Evolutionary conservation across 2,888 invertebrate species (phyloP), one percentile per base, ranked within the genome.

Genomic region (Cordilura impudica): DNA sequence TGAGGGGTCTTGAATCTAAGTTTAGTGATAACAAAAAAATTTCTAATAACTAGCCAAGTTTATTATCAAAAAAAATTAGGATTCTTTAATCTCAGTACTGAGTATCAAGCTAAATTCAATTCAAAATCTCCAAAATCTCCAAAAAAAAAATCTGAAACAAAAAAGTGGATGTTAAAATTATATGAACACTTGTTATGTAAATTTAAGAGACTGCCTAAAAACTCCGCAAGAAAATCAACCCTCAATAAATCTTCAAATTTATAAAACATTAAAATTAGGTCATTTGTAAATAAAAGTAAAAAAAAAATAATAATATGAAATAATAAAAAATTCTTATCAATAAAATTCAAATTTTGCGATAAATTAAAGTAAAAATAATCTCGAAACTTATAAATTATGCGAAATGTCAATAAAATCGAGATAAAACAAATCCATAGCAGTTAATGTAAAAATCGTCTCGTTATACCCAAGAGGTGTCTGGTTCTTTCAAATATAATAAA

Each of bases 381-480:
- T 16, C 21, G 23, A 56, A 56, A 39, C 21, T 39, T 35, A 23
- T 58, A 18, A 26, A 61, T 61, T 63, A 63, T 47, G 26, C 47
- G 31, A 63, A 49, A 49, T 43, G 35, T 43, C 19, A 58, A 58
- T 58, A 43, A 43, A 58, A 43, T n/a, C n/a, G n/a, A n/a, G n/a
- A n/a, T 1, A 35, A 4, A 35, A 35, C 6, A 4, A 39, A 35
- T 35, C 12, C 4, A 39, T n/a, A 26, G 31, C 6, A 63, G 43
- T 29, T 8, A 31, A 31, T 31, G n/a, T 39, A 1, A 2, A 31
- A 31, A 31, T 31, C 31, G 10, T 31, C 31, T 31, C 31, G 31
- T 31, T 31, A 31, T 31, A 8, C 7, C 10, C 10, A 6, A 35
- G 12, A 12, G 12, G 35, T n/a, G n/a, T 35, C 18, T 56, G 4